These are phyloP conservation scores for Pristionchus fissidentatus DNA, from an alignment of 2,888 invertebrate genomes.

Conservation along the genomic window DNA sequence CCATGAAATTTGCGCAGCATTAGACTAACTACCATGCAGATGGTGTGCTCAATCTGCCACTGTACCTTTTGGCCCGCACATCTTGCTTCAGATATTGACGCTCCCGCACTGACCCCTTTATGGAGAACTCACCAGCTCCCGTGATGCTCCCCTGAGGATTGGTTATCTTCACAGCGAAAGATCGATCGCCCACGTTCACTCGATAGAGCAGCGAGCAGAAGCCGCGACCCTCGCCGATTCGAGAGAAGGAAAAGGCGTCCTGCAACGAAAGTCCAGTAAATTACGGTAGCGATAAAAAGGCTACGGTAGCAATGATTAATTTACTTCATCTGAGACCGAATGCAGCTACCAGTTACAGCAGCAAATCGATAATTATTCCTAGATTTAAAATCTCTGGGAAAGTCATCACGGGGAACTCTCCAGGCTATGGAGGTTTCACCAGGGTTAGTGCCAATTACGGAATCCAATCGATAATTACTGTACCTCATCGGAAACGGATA, in stretches of 20 bases:
- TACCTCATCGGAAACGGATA: conserved; percentile 13
- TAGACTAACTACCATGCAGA: no score
- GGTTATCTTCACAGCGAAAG: conserved; percentile 36
- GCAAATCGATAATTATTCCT: no score
- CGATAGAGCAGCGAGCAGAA: conserved; percentile 31
- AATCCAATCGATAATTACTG: not conserved
- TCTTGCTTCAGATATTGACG: no score
- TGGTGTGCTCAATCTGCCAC: no score
- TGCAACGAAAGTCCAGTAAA: not conserved
- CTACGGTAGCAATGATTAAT: no score
- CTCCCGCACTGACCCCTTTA: no score
- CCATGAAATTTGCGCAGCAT: no score
- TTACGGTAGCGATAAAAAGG: no score
- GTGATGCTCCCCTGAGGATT: not conserved
- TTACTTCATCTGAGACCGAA: not conserved
- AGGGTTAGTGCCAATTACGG: not conserved
- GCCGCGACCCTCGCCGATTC: conserved; percentile 38
- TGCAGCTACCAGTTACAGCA: not conserved
- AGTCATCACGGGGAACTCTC: no score
- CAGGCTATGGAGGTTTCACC: no score
- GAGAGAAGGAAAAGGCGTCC: conserved; percentile 21
- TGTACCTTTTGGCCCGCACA: no score
- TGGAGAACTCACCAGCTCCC: conserved; percentile 2
- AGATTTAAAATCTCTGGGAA: no score
- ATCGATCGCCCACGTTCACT: conserved; percentile 3